phyloP scores from a whole-genome alignment of 2,113 vertebrate species.

The Ciconia boyciana region DNA sequence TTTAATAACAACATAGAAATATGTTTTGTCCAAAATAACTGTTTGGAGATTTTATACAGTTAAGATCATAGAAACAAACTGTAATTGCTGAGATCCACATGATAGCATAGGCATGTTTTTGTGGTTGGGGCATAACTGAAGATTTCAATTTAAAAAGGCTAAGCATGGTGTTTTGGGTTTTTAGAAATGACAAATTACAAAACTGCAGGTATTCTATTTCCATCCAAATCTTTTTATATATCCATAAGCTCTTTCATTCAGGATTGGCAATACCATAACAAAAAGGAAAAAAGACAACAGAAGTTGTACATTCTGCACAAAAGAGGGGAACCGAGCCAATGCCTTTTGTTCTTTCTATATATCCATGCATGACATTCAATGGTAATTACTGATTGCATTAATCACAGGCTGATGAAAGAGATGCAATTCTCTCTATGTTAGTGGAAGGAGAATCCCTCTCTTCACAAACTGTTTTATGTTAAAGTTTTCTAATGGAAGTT shows the following conservation, averaged over 20 bases:
- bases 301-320: neutral
- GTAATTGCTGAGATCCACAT: conserved; percentile 37
- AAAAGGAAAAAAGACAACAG: neutral
- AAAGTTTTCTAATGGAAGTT: neutral
- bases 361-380: neutral
- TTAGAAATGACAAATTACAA: conserved; percentile 45
- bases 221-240: conserved; percentile 60
- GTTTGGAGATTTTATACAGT: neutral
- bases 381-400: neutral
- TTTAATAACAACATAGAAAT: neutral
- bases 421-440: neutral
- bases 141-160: conserved; percentile 35
- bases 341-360: neutral
- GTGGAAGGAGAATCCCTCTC: neutral
- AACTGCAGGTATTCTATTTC: conserved; percentile 49
- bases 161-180: conserved; percentile 27
- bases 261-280: conserved; percentile 14
- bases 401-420: neutral
- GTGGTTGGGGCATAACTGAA: conserved; percentile 37
- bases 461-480: neutral
- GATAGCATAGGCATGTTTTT: neutral
- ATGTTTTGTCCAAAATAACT: conserved; percentile 30
- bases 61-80: conserved; percentile 30
- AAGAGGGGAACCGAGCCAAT: neutral
- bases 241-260: conserved; percentile 46